Evolutionary conservation across 1,140 invertebrate species (phyloP).

Genomic region (Drosophila grimshawi): DNA sequence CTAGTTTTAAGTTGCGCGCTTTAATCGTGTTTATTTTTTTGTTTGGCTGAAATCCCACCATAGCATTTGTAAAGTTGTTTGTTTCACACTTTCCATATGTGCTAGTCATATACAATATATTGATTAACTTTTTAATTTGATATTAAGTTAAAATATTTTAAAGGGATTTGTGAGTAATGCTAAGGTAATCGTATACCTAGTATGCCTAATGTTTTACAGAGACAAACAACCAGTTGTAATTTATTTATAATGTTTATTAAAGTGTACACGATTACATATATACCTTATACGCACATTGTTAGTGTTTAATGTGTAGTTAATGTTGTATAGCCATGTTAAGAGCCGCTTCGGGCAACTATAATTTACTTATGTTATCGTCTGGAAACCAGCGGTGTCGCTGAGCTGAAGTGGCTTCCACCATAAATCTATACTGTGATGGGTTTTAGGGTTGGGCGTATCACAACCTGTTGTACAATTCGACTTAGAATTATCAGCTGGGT

Average conservation of each 20-base stretch:
- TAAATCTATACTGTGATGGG: conserved; percentile 57
- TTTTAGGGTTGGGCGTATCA: conserved; percentile 32
- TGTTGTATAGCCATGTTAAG: conserved; percentile 34
- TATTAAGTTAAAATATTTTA: conserved; percentile 9
- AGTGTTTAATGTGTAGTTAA: conserved; percentile 26
- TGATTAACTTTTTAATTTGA: conserved; percentile 10
- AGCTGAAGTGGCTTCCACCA: conserved; percentile 59
- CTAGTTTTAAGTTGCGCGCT: conserved; percentile 11
- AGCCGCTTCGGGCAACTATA: neutral
- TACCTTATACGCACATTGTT: conserved; percentile 7
- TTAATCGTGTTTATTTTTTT: conserved; percentile 11
- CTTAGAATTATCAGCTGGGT: conserved; percentile 77
- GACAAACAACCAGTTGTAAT: conserved; percentile 46
- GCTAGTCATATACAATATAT: conserved; percentile 59
- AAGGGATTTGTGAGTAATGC: conserved; percentile 12
- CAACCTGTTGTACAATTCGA: conserved; percentile 48
- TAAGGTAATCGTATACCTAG: conserved; percentile 11
- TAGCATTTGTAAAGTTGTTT: conserved; percentile 56
- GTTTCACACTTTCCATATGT: conserved; percentile 50
- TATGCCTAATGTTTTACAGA: conserved; percentile 22
- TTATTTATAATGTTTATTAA: conserved; percentile 67
- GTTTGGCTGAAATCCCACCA: conserved; percentile 58
- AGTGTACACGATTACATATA: conserved; percentile 39
- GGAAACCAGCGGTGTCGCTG: conserved; percentile 54
- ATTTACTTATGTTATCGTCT: conserved; percentile 45